These are phyloP conservation scores for Dastarcus helophoroides DNA, from an alignment of 2,888 invertebrate genomes.

Conservation along the genomic window DNA sequence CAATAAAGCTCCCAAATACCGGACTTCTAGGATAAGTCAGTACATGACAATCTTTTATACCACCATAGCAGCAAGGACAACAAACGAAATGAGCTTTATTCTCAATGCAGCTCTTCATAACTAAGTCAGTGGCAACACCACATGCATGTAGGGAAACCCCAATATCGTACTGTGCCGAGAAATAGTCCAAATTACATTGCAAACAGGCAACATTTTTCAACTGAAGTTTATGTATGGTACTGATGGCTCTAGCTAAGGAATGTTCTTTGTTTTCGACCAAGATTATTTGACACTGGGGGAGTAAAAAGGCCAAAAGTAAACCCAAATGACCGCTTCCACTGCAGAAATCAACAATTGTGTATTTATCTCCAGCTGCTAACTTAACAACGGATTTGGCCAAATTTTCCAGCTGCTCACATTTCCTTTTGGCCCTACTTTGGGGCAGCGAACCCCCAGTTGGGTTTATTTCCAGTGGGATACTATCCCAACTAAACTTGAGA, in stretches of 20 bases:
- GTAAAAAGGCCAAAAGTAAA: conserved; percentile 65
- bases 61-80: conserved; percentile 92
- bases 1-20: conserved; percentile 33
- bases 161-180: conserved; percentile 67
- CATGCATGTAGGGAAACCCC: conserved; percentile 89
- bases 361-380: conserved; percentile 39
- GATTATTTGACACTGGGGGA: conserved; percentile 68
- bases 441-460: conserved; percentile 75
- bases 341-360: conserved; percentile 79
- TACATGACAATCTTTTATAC: conserved; percentile 68
- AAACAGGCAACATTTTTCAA: conserved; percentile 66
- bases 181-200: conserved; percentile 88
- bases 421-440: conserved; percentile 56
- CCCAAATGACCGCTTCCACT: conserved; percentile 91
- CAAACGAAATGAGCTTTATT: conserved; percentile 72
- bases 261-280: conserved; percentile 87
- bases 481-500: conserved; percentile 51
- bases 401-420: conserved; percentile 80
- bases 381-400: conserved; percentile 64
- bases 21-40: conserved; percentile 72
- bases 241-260: conserved; percentile 63
- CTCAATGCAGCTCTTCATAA: conserved; percentile 69
- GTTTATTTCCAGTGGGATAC: conserved; percentile 61
- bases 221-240: conserved; percentile 53
- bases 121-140: conserved; percentile 88